Evolutionary conservation across 64 coral and sea anemone species (phyloP), one percentile per base, ranked within the genome.

Genomic region (Acropora yongei): DNA sequence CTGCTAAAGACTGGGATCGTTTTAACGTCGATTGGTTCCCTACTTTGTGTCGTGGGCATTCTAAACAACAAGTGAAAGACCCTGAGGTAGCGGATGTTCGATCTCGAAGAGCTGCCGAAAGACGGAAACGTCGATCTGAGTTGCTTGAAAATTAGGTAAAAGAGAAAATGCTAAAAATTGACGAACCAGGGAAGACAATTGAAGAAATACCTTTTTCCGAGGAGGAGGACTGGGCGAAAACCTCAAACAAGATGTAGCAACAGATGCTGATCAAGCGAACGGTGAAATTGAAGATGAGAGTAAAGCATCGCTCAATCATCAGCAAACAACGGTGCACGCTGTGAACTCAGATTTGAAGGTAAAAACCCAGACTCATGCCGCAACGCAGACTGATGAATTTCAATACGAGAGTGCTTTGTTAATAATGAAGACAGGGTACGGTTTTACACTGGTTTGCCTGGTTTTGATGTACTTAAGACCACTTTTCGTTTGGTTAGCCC

Each of bases 1-100:
- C 87, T 58, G 92, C 91, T 19, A 87, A 72, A 84, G 45, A 67
- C 57, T 93, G 91, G 83, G 91, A 93, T 88, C 69, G 41, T 42
- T 82, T 72, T 18, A 88, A 93, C 57, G 74, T 92, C 18, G 90
- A 86, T 79, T 92, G 82, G 71, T 60, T 67, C 51, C 88, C 76
- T 48, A n/a, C 43, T 49, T 14, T 49, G 3, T 14, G 13, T 49
- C 63, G 58, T 92, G 80, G 90, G 46, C 20, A 90, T 39, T 79
- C 53, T 12, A 89, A 89, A 79, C 14, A 78, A 79, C 74, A 84
- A 3, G 1, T 71, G 17, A n/a, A 7, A 18, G 12, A 71, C 30
- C 67, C 67, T 17, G 67, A 71, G 17, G 67, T 63, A 72, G 48
- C 60, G 3, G 74, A 39, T 14, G 30, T 11, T 68, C 1, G 49